Base-by-base conservation (phyloP, 2,113 vertebrate genomes). In the Eulemur rufifrons region DNA sequence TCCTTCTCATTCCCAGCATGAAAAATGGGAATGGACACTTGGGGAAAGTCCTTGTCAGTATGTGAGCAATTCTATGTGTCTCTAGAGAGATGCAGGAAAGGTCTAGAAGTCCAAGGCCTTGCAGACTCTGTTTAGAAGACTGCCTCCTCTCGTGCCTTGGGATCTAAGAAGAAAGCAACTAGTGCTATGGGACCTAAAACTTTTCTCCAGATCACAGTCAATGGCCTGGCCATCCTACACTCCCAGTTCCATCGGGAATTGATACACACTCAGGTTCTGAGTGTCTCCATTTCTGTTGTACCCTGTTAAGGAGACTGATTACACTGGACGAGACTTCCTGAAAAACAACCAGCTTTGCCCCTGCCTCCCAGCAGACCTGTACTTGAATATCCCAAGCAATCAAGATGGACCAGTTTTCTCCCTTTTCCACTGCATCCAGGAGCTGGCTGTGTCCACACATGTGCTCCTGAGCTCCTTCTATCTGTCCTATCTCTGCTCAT, bases 281-380 rank as follows among this genome's bases (percentile, higher is more conserved):
- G 12, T 0, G 47, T 32, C 29, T 56, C 8, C 0, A 5, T 80
- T 94, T 84, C 91, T 69, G 29, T 89, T 0, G 6, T n/a, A 47
- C 9, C 21, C 34, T 64, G 8, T 73, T 87, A 23, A 81, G 47
- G 56, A 90, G 50, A 73, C 56, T 37, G 63, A 73, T 56, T 77
- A 37, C 52, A 61, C 39, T 61, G 59, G 21, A 39, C 54, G 23
- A 91, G 54, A 61, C 5, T 52, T 74, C 66, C 76, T 34, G 32
- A 91, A 45, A 50, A 59, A 29, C 12, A 37, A 8, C 34, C 23
- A 6, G 11, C 73, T 47, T 82, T 32, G 45, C 66, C 32, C 20
- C 84, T 45, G 50, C 89, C 84, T 95, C 86, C 86, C 29, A 76
- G 47, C 8, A 47, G 54, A 59, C 21, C n/a, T 63, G 47, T 3